Conservation (phyloP, 1,140 invertebrate genomes). For the Monomorium pharaonis region DNA sequence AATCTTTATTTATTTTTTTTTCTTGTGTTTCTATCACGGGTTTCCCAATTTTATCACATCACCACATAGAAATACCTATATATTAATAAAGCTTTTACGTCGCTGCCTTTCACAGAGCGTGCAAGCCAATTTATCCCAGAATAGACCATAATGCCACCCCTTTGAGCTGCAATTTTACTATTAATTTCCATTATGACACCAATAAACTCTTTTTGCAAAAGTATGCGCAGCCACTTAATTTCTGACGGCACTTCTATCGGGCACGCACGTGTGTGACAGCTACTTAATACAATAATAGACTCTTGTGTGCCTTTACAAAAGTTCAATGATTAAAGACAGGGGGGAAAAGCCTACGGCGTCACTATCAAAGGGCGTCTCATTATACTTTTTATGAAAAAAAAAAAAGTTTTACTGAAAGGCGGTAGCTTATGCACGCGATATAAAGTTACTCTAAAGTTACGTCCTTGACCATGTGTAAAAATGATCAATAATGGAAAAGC, state of each 20-base stretch:
- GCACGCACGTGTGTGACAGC: slow-evolving; percentile 14
- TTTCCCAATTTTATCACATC: slow-evolving; percentile 35
- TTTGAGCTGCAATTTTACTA: slow-evolving; percentile 70
- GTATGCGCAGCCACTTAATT: slow-evolving; percentile 40
- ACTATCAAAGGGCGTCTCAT: slow-evolving; percentile 10
- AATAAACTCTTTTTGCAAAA: slow-evolving; percentile 64
- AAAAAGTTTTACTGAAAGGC: background rate
- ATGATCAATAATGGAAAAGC: slow-evolving; percentile 38
- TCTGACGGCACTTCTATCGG: slow-evolving; percentile 40
- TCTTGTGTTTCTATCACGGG: background rate
- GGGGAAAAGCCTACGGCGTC: slow-evolving; percentile 1
- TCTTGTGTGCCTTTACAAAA: slow-evolving; percentile 19
- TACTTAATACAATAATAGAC: slow-evolving; percentile 51
- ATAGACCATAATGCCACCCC: slow-evolving; percentile 62
- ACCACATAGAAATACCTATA: slow-evolving; percentile 46
- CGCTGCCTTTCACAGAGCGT: slow-evolving; percentile 36
- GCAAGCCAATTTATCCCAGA: slow-evolving; percentile 64
- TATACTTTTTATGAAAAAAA: slow-evolving; percentile 38
- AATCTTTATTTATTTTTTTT: background rate
- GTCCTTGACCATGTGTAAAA: background rate
- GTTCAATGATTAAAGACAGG: slow-evolving; percentile 54
- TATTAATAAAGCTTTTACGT: slow-evolving; percentile 70
- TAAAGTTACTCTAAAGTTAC: slow-evolving; percentile 39
- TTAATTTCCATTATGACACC: slow-evolving; percentile 66
- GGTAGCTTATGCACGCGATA: background rate